A percentile compares a stretch with the other conserved stretches of the same genome.
Evolutionary conservation across 2,797 vertebrate genomes (phyloP).

Genomic region (Danio tinwini): DNA sequence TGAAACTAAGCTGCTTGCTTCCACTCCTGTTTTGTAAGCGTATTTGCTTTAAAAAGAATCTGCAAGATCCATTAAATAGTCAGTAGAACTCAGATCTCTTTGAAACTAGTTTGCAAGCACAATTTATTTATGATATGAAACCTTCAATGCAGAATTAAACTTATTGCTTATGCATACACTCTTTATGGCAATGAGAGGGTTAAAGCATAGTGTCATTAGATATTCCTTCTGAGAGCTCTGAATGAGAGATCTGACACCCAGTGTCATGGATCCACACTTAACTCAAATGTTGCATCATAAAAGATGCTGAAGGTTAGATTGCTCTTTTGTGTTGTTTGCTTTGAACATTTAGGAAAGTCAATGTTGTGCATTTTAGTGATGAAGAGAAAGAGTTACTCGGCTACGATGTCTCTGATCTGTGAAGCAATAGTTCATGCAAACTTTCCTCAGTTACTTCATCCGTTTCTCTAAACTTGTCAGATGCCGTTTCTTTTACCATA

Average conservation of each 20-base stretch:
- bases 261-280: not conserved
- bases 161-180: not conserved
- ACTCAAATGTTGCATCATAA: constrained; percentile 17
- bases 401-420: not conserved
- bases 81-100: not conserved
- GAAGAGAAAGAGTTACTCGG: not conserved
- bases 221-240: constrained; percentile 27
- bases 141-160: constrained; percentile 20
- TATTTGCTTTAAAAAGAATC: not conserved
- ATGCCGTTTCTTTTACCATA: not conserved
- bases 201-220: constrained; percentile 9
- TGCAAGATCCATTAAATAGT: constrained; percentile 8
- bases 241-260: constrained; percentile 16
- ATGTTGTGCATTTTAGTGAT: constrained; percentile 6
- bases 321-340: not conserved
- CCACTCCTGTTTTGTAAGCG: not conserved
- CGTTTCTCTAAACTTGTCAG: not conserved
- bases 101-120: not conserved
- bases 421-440: not conserved
- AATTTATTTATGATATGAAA: not conserved
- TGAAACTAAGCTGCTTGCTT: constrained; percentile 3
- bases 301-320: constrained; percentile 30
- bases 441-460: not conserved
- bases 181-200: not conserved
- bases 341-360: constrained; percentile 15